Conservation (phyloP, 1,140 invertebrate species). For the Anastrepha obliqua region DNA sequence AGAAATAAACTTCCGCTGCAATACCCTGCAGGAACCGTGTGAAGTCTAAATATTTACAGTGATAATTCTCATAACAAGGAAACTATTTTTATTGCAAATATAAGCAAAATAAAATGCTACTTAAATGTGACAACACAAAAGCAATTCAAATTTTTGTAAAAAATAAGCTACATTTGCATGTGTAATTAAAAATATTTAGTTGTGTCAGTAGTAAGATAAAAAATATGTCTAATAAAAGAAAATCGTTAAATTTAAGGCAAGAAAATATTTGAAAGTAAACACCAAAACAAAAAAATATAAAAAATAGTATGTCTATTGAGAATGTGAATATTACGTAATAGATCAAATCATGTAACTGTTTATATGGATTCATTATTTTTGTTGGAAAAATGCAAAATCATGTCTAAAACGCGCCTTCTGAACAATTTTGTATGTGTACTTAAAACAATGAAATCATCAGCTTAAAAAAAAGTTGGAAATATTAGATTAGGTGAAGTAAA, state of each 20-base stretch:
- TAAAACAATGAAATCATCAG: neutral
- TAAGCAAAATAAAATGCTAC: neutral
- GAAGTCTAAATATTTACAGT: neutral
- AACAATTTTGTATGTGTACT: neutral
- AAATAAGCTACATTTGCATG: neutral
- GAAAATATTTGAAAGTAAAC: neutral
- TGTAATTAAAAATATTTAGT: neutral
- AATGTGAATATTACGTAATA: neutral
- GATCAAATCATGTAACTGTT: neutral
- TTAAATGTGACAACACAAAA: neutral
- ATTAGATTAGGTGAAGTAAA: too few relatives aligned
- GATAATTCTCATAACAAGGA: neutral
- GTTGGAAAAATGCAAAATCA: neutral
- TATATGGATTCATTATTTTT: neutral
- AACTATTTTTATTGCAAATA: neutral
- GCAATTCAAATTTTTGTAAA: neutral
- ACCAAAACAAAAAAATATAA: neutral
- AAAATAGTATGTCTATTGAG: neutral
- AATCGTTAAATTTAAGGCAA: neutral
- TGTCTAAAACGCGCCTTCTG: conserved; percentile 5
- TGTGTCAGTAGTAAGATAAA: neutral
- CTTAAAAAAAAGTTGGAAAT: too few relatives aligned
- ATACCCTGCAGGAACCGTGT: neutral
- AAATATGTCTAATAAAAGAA: neutral
- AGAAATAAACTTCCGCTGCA: neutral